Base-by-base conservation (phyloP, 2,888 invertebrate species). In the Choreutis nemorana region DNA sequence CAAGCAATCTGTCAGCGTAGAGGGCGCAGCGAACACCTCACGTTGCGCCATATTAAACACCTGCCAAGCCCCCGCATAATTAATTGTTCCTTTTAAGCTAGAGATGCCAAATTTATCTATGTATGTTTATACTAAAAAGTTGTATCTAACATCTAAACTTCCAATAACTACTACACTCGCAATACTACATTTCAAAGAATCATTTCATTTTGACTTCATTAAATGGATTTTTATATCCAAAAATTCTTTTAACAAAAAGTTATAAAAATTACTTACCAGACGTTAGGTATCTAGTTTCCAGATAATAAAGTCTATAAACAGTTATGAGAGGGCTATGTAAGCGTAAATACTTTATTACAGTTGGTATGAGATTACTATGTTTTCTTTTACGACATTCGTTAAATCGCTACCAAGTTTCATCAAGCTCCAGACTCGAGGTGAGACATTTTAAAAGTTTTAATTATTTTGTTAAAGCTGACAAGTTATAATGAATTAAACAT, bases 291-390 rank as follows among this genome's bases (percentile, higher is more conserved):
- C n/a, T n/a, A n/a, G n/a, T n/a, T n/a, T 30, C 36, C 34, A 37
- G 36, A 41, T 36, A 39, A 36, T 30, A 34, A 33, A 36, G 23
- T 25, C 24, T 30, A 30, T 35, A 36, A 40, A 39, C 18, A 30
- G 29, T 33, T 33, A 36, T 38, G 33, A 31, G 29, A 35, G 33
- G 34, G 29, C 28, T 32, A 30, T 34, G 30, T 44, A 40, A 39
- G 32, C 44, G 42, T 57, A 61, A 57, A 62, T 62, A 58, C 61
- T 62, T 64, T 65, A 67, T 64, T 55, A 60, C 54, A 45, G 50
- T 48, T 50, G 45, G 48, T 56, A 50, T 50, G 49, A 65, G 57
- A 59, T 65, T 57, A 60, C 62, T 56, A 41, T 44, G 41, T 53
- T 44, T 40, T 48, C 41, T 55, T 65, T 71, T 64, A 71, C 54